Conservation (phyloP, 2,113 vertebrate genomes). For the Alces alces region DNA sequence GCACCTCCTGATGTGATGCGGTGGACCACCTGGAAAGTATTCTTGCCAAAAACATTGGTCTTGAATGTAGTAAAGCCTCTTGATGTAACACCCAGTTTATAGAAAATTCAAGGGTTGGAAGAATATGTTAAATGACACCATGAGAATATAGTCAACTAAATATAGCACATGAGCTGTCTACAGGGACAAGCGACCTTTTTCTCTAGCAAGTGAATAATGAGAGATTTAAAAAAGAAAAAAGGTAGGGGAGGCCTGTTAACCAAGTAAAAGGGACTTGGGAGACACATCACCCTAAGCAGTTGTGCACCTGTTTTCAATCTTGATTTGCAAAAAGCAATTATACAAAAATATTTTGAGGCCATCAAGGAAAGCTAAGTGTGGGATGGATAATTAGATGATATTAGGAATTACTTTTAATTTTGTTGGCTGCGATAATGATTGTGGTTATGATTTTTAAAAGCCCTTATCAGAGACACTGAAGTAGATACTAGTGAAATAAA, state of each 20-base stretch:
- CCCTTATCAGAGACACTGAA: neutral
- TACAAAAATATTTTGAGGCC: neutral
- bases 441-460: neutral
- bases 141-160: neutral
- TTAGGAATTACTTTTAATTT: constrained; percentile 18
- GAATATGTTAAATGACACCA: neutral
- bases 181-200: neutral
- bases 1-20: neutral
- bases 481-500: neutral
- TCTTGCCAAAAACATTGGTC: neutral
- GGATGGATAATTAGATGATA: neutral
- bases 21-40: neutral
- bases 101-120: neutral
- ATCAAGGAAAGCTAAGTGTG: neutral
- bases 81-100: neutral
- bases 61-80: neutral
- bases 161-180: neutral
- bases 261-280: neutral
- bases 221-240: neutral
- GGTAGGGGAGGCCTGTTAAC: neutral
- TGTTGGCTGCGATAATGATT: neutral
- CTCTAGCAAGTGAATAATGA: neutral
- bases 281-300: neutral
- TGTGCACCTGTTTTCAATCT: neutral
- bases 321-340: neutral